A percentile compares a stretch with the other conserved stretches of the same genome.
These are phyloP conservation scores for Meandrusa payeni DNA, from an alignment of 2,888 invertebrate genomes.

Conservation along the genomic window DNA sequence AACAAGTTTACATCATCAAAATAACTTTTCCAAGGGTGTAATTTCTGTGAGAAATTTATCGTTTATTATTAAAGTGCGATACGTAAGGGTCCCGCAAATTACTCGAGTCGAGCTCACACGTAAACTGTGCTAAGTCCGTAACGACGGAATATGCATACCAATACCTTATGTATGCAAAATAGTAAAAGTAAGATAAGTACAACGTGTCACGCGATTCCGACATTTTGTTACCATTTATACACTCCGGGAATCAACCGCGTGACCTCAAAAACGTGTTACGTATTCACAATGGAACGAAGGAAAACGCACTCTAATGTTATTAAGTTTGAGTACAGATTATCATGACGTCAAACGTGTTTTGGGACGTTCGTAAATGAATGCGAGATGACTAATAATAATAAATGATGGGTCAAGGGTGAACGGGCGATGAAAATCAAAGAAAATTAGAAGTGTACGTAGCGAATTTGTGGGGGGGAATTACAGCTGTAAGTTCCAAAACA, in stretches of 20 bases:
- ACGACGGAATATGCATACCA: constrained; percentile 28
- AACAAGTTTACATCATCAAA: constrained; percentile 19
- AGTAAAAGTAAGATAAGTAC: constrained; percentile 68
- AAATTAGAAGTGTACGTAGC: constrained; percentile 39
- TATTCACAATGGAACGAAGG: constrained; percentile 8
- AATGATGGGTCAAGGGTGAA: constrained; percentile 73
- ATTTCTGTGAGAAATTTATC: neutral
- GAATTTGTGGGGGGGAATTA: constrained; percentile 28
- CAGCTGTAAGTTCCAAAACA: constrained; percentile 25
- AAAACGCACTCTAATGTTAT: constrained; percentile 4
- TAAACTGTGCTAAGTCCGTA: constrained; percentile 19
- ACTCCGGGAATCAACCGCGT: constrained; percentile 42
- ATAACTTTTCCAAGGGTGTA: constrained; percentile 12
- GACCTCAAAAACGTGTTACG: constrained; percentile 36
- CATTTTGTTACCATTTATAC: constrained; percentile 67
- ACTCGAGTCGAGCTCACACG: constrained; percentile 13
- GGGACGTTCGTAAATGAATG: neutral
- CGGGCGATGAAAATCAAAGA: constrained; percentile 48
- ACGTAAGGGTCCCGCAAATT: constrained; percentile 16
- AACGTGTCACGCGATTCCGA: constrained; percentile 68
- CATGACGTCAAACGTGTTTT: neutral
- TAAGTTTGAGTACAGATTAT: constrained; percentile 8
- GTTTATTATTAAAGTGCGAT: neutral
- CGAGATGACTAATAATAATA: constrained; percentile 58
- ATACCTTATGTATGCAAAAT: constrained; percentile 72